phyloP scores from a whole-genome alignment of 2,888 invertebrate genomes.

The Chrysodeixis includens region DNA sequence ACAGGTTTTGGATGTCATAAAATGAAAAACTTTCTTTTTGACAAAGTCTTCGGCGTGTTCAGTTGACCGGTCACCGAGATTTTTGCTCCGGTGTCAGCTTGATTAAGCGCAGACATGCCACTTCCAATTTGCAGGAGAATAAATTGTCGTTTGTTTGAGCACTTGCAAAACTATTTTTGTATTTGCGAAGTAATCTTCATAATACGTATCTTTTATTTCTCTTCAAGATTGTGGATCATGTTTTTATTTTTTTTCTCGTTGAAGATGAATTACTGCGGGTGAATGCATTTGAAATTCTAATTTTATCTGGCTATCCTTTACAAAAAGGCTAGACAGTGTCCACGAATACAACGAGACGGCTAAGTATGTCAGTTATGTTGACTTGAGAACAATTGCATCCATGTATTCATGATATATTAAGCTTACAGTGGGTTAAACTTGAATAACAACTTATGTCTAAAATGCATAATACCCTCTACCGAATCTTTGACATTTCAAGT shows the following conservation, averaged over 20 bases:
- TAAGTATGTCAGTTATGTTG: slow-evolving; percentile 77
- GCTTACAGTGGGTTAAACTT: background rate
- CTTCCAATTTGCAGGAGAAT: slow-evolving; percentile 71
- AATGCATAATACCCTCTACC: background rate
- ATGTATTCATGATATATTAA: slow-evolving; percentile 28
- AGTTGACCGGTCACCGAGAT: slow-evolving; percentile 61
- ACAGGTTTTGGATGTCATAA: slow-evolving; percentile 34
- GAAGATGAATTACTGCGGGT: slow-evolving; percentile 67
- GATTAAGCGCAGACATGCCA: slow-evolving; percentile 74
- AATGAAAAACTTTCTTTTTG: slow-evolving; percentile 41
- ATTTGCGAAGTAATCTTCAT: slow-evolving; percentile 64
- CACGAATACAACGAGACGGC: slow-evolving; percentile 76
- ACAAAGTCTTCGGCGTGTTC: slow-evolving; percentile 35
- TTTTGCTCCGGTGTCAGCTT: slow-evolving; percentile 65
- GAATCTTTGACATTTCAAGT: slow-evolving; percentile 50
- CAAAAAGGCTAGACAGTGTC: slow-evolving; percentile 70
- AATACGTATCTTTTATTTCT: slow-evolving; percentile 54
- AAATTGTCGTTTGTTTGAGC: slow-evolving; percentile 68
- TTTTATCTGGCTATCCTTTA: slow-evolving; percentile 63
- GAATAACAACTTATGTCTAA: background rate
- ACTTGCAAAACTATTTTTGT: slow-evolving; percentile 63
- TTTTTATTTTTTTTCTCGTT: slow-evolving; percentile 41
- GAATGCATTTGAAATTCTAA: slow-evolving; percentile 76
- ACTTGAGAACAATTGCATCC: slow-evolving; percentile 58
- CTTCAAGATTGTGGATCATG: slow-evolving; percentile 26